Conservation (phyloP, 1,140 invertebrate species). For the Oryzaephilus surinamensis region DNA sequence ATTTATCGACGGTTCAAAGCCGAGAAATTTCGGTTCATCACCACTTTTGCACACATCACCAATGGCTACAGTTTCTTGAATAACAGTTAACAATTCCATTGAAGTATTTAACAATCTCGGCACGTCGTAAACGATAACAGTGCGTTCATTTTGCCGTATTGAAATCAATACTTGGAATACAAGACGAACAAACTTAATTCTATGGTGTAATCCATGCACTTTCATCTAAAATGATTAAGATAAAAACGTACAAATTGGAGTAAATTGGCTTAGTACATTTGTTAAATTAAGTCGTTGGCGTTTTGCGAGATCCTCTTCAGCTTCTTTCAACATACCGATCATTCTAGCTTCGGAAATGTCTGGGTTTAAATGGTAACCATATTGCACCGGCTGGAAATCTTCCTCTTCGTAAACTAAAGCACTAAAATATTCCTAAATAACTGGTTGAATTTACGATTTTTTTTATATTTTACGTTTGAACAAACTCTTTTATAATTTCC, state of each 20-base stretch:
- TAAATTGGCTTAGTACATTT: no score
- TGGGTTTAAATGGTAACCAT: conserved; percentile 73
- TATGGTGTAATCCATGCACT: conserved; percentile 59
- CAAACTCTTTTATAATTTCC: conserved; percentile 81
- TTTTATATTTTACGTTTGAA: conserved; percentile 55
- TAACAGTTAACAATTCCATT: conserved; percentile 70
- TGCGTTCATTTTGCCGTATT: conserved; percentile 47
- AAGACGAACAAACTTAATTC: conserved; percentile 76
- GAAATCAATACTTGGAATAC: conserved; percentile 70
- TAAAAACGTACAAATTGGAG: conserved; percentile 1
- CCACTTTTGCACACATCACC: no score
- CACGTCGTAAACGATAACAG: no score
- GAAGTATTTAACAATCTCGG: conserved; percentile 55
- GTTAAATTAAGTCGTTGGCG: no score
- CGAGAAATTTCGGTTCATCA: conserved; percentile 46
- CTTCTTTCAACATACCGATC: conserved; percentile 74
- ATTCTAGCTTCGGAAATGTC: conserved; percentile 77
- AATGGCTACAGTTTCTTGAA: conserved; percentile 63
- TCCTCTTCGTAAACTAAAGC: conserved; percentile 89
- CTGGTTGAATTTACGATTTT: conserved; percentile 2
- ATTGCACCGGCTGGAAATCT: conserved; percentile 89
- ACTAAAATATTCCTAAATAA: conserved; percentile 32
- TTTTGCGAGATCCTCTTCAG: conserved; percentile 75
- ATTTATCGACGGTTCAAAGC: conserved; percentile 92
- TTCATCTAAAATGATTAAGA: conserved; percentile 38